Conservation (phyloP, 2,888 invertebrate species). For the Melieria picta region DNA sequence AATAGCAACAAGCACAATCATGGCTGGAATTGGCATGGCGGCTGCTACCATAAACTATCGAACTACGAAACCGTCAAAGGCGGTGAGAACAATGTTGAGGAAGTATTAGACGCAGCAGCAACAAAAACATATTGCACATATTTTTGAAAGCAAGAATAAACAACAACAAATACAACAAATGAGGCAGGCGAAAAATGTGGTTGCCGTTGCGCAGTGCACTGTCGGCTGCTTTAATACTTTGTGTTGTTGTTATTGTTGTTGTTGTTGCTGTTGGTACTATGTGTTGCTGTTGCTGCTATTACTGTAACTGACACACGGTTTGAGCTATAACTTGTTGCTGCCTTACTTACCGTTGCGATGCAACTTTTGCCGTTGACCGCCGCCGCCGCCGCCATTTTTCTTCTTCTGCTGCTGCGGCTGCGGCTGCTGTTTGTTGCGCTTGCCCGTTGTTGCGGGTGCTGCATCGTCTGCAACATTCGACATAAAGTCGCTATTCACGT, state of each 20-base stretch:
- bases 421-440: slow-evolving; percentile 4
- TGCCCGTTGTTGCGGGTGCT: slow-evolving; percentile 11
- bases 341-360: slow-evolving; percentile 54
- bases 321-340: slow-evolving; percentile 18
- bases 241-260: background rate
- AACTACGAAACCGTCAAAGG: slow-evolving; percentile 5
- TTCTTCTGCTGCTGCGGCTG: slow-evolving; percentile 37
- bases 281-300: no score
- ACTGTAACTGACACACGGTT: no score
- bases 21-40: background rate
- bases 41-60: slow-evolving; percentile 27
- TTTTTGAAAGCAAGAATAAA: slow-evolving; percentile 55
- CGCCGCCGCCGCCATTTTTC: slow-evolving; percentile 46
- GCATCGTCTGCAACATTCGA: slow-evolving; percentile 38
- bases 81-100: no score
- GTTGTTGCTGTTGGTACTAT: background rate
- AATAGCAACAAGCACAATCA: slow-evolving; percentile 20
- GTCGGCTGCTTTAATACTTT: background rate
- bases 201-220: no score
- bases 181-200: background rate
- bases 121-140: slow-evolving; percentile 60
- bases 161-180: slow-evolving; percentile 21
- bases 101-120: slow-evolving; percentile 6
- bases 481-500: slow-evolving; percentile 41
- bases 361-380: slow-evolving; percentile 51